Base-by-base conservation (phyloP, 2,113 vertebrate genomes). In the Equus przewalskii region DNA sequence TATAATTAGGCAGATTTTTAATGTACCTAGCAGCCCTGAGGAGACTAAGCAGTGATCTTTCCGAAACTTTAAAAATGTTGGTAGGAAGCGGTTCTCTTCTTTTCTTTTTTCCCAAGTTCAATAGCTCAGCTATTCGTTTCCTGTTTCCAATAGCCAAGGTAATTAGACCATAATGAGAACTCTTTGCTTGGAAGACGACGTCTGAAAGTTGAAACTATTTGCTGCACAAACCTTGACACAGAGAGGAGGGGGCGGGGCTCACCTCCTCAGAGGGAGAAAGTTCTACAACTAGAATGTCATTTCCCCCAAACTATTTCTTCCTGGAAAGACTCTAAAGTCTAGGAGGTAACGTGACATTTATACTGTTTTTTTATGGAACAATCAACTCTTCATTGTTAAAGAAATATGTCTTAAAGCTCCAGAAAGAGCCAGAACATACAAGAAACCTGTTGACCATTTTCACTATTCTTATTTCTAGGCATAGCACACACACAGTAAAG, bases 121-220 rank as follows among this genome's bases (percentile, higher is more conserved):
- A 93, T 90, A 96, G 89, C 96, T 96, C 84, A 67, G 93, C 86
- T 81, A 8, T 95, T 96, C 41, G 18, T 76, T 96, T 97, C 93
- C 97, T 97, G 86, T 95, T 81, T 60, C 91, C 95, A 93, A 79
- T 21, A 96, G 58, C 75, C 86, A 65, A 79, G 90, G 54, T 94
- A 92, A 97, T 96, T 92, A 96, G 93, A 72, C 81, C 96, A 94
- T 73, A 97, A 95, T 96, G 91, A 97, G 89, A 95, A 81, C 41
- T 84, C 72, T 54, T 44, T 78, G 90, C 75, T 49, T 46, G 19
- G 89, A 88, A 96, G 79, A 95, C 49, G 82, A 73, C 84, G 92
- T 95, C 44, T 69, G 93, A 96, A 97, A 95, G 82, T 58, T 93
- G 88, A 94, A 81, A 88, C 95, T 92, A 62, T 90, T 72, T 80